Evolutionary conservation across 2,888 invertebrate genomes (phyloP).

Genomic region (Synergus umbraculus): DNA sequence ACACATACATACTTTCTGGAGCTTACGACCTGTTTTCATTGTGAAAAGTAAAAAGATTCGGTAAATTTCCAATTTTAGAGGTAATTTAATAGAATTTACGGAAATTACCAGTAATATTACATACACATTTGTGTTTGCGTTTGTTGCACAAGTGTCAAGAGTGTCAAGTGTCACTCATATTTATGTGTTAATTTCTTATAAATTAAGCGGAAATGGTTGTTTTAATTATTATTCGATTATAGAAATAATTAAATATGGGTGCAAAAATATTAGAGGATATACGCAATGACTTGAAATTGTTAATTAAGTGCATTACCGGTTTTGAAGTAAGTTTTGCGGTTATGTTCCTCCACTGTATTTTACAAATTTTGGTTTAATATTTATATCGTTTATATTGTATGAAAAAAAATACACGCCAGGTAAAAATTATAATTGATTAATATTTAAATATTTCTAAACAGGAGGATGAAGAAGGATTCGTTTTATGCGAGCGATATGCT

Average conservation of each 20-base stretch:
- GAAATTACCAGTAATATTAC: background rate
- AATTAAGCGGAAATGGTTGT: background rate
- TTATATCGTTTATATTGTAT: background rate
- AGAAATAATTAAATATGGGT: slow-evolving; percentile 61
- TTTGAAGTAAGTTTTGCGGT: slow-evolving; percentile 65
- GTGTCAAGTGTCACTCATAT: background rate
- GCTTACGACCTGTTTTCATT: slow-evolving; percentile 12
- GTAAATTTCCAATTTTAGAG: background rate
- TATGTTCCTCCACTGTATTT: background rate
- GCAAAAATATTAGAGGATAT: slow-evolving; percentile 70
- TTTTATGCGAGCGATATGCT: slow-evolving; percentile 74
- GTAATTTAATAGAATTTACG: background rate
- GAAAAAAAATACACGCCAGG: background rate
- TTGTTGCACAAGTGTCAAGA: background rate
- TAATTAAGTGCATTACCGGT: slow-evolving; percentile 70
- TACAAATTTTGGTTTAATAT: background rate
- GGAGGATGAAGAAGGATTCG: slow-evolving; percentile 75
- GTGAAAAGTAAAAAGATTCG: background rate
- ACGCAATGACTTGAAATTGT: slow-evolving; percentile 70
- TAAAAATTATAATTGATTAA: slow-evolving; percentile 6
- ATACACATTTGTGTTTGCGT: background rate
- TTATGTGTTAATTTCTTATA: background rate
- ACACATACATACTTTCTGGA: background rate
- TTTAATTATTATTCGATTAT: background rate
- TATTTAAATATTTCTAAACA: slow-evolving; percentile 55